Evolutionary conservation across 2,888 invertebrate species (phyloP).

Genomic region (Caenorhabditis japonica): DNA sequence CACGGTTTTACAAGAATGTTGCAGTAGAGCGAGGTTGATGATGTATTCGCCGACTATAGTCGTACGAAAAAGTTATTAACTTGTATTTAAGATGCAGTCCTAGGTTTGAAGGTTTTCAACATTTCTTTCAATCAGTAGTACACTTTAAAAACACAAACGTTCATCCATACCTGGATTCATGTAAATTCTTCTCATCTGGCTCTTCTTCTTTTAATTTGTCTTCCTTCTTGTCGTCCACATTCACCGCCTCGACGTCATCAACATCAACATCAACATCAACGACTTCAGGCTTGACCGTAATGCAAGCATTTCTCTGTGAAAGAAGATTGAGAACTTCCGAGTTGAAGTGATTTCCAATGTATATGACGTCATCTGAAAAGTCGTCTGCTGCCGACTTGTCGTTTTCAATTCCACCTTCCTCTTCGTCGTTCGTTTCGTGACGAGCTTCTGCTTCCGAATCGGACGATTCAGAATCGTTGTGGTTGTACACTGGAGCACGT

Average conservation of each 20-base stretch:
- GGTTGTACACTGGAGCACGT: conserved; percentile 22
- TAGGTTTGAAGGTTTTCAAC: too few relatives aligned
- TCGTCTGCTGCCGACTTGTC: background rate
- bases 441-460: conserved; percentile 10
- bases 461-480: conserved; percentile 5
- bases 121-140: too few relatives aligned
- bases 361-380: conserved; percentile 6
- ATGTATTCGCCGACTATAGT: too few relatives aligned
- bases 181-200: too few relatives aligned
- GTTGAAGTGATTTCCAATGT: conserved; percentile 3
- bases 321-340: background rate
- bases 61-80: too few relatives aligned
- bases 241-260: background rate
- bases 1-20: too few relatives aligned
- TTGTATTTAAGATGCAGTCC: too few relatives aligned
- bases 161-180: too few relatives aligned
- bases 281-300: conserved; percentile 2
- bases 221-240: too few relatives aligned
- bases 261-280: background rate
- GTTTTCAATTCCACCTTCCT: background rate
- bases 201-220: too few relatives aligned
- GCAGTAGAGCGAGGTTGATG: too few relatives aligned
- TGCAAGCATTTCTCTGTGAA: background rate
- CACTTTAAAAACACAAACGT: too few relatives aligned
- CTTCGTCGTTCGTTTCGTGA: background rate